Evolutionary conservation across 2,888 invertebrate species (phyloP).

Genomic region (Vesta saturnalis): DNA sequence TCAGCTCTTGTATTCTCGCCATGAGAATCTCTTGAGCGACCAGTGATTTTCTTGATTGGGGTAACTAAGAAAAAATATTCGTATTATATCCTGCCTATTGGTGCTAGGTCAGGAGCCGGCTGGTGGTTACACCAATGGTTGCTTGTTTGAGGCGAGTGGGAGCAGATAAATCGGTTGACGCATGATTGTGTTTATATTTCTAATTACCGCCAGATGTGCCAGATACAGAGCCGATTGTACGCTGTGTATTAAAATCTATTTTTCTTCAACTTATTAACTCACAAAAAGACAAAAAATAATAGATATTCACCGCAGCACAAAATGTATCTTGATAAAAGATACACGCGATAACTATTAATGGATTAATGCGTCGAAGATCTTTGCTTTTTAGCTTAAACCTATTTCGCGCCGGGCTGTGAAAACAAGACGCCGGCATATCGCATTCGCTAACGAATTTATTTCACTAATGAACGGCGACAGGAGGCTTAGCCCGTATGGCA

Average conservation of each 20-base stretch:
- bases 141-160: neutral
- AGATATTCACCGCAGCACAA: neutral
- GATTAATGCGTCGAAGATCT: too few species aligned
- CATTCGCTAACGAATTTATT: neutral
- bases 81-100: neutral
- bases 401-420: neutral
- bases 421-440: neutral
- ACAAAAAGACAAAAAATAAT: neutral
- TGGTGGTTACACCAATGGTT: neutral
- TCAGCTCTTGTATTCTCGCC: neutral
- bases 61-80: constrained; percentile 2
- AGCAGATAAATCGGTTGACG: neutral
- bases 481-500: too few species aligned
- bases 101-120: neutral
- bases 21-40: neutral
- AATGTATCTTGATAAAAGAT: neutral
- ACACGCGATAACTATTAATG: too few species aligned
- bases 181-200: neutral
- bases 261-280: neutral
- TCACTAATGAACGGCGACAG: too few species aligned
- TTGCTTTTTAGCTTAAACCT: neutral
- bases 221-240: neutral
- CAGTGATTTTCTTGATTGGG: constrained; percentile 7
- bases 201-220: neutral
- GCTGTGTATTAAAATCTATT: neutral